Conservation (phyloP, 2,888 invertebrate genomes). For the Cistogaster globosa region DNA sequence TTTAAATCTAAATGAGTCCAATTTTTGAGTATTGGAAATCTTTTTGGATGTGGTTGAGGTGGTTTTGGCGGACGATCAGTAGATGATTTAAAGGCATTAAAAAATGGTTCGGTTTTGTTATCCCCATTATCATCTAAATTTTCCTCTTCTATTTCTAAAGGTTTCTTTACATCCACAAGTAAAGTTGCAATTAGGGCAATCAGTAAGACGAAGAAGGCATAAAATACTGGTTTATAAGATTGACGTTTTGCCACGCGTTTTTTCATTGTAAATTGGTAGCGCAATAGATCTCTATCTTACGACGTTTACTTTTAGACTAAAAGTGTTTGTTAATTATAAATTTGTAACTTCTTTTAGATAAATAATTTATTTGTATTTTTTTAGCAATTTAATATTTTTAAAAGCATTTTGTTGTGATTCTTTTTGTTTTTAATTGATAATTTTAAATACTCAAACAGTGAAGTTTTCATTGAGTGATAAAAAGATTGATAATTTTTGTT, state of each 20-base stretch:
- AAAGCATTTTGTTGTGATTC: slow-evolving; percentile 67
- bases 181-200: slow-evolving; percentile 74
- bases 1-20: slow-evolving; percentile 90
- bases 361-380: neutral
- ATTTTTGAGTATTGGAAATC: slow-evolving; percentile 59
- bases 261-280: slow-evolving; percentile 67
- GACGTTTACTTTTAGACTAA: slow-evolving; percentile 40
- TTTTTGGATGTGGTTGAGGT: slow-evolving; percentile 74
- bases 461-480: slow-evolving; percentile 24
- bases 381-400: slow-evolving; percentile 54
- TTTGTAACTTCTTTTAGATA: too few relatives aligned
- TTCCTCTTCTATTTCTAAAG: neutral
- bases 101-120: slow-evolving; percentile 74
- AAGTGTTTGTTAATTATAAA: neutral
- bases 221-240: slow-evolving; percentile 74
- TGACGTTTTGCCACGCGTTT: slow-evolving; percentile 77
- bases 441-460: slow-evolving; percentile 21
- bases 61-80: slow-evolving; percentile 76
- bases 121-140: slow-evolving; percentile 76
- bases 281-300: neutral
- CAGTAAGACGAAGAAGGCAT: slow-evolving; percentile 71
- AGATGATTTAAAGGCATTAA: slow-evolving; percentile 62
- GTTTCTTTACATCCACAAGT: slow-evolving; percentile 75
- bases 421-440: slow-evolving; percentile 28
- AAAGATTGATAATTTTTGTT: neutral